Conservation (phyloP, 2,888 invertebrate genomes). For the Hartigia nigra region DNA sequence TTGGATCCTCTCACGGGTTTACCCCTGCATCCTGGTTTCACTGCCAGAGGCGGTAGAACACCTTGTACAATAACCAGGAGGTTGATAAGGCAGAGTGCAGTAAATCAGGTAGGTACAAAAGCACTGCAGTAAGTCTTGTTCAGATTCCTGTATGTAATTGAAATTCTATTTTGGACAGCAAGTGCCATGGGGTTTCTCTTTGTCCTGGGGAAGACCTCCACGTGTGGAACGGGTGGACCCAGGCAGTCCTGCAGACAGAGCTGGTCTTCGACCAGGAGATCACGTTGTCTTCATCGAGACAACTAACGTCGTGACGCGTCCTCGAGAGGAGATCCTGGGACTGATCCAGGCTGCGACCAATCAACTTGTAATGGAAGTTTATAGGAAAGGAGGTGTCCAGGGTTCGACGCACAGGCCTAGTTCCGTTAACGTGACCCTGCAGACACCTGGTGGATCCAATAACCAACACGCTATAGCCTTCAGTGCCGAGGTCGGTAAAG, state of each 20-base stretch:
- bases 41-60: conserved; percentile 76
- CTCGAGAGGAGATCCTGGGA: conserved; percentile 74
- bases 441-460: conserved; percentile 50
- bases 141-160: not conserved
- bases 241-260: conserved; percentile 84
- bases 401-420: conserved; percentile 43
- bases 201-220: conserved; percentile 91
- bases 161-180: conserved; percentile 29
- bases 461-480: conserved; percentile 75
- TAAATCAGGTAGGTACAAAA: conserved; percentile 43
- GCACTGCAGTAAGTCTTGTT: conserved; percentile 32
- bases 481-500: conserved; percentile 92
- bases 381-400: conserved; percentile 54
- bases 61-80: conserved; percentile 85
- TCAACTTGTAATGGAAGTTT: conserved; percentile 59
- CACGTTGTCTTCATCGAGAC: conserved; percentile 90
- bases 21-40: conserved; percentile 66
- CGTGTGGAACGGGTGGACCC: conserved; percentile 86
- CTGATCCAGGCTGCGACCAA: conserved; percentile 71
- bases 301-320: conserved; percentile 86
- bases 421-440: conserved; percentile 52
- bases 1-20: conserved; percentile 72
- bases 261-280: conserved; percentile 85
- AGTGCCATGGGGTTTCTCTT: conserved; percentile 78
- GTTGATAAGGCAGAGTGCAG: conserved; percentile 60